Conservation (phyloP, 2,797 vertebrate genomes). For the Etheostoma nigrum region DNA sequence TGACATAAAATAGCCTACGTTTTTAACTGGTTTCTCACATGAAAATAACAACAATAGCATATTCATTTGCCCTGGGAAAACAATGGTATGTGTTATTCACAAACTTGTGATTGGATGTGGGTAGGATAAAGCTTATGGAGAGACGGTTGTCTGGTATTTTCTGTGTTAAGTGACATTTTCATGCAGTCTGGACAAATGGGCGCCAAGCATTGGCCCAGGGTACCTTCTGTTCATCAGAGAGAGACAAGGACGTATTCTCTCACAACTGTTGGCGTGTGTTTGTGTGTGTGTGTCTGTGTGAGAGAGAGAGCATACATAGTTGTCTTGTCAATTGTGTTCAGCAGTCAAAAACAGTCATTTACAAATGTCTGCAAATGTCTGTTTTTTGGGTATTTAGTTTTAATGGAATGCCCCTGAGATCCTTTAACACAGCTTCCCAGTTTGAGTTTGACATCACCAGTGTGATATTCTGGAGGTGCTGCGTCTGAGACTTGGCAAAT, state of each 20-base stretch:
- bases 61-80: background rate
- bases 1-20: background rate
- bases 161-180: constrained; percentile 10
- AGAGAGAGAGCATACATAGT: constrained; percentile 3
- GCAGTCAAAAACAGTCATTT: constrained; percentile 23
- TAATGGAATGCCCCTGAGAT: background rate
- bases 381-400: constrained; percentile 5
- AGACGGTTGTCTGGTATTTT: constrained; percentile 9
- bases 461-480: no score
- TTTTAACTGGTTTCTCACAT: background rate
- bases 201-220: constrained; percentile 10
- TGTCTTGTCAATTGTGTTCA: constrained; percentile 35
- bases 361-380: constrained; percentile 20
- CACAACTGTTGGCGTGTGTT: background rate
- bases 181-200: constrained; percentile 30
- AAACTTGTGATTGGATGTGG: background rate
- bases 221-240: constrained; percentile 38
- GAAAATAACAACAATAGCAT: background rate
- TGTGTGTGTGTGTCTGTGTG: constrained; percentile 11
- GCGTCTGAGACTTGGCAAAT: no score
- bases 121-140: background rate
- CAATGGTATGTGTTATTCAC: background rate
- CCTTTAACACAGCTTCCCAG: background rate
- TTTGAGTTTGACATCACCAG: no score
- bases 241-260: constrained; percentile 47